These are phyloP conservation scores for Ornithoptera priamus DNA, from an alignment of 2,888 invertebrate genomes.

Conservation along the genomic window DNA sequence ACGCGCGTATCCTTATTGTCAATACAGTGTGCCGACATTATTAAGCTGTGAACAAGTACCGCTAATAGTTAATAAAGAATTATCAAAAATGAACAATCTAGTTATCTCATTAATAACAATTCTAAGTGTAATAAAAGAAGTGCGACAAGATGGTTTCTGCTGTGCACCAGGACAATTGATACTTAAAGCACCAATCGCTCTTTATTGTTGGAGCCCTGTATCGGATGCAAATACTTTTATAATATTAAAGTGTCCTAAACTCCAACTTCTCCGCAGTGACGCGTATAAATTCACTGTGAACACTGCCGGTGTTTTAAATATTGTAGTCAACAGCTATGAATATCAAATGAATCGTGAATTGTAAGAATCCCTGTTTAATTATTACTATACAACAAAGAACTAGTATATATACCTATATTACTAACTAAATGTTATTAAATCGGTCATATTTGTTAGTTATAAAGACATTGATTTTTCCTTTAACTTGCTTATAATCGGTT, in stretches of 20 bases:
- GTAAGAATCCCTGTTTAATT: not conserved
- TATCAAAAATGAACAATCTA: not conserved
- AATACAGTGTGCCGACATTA: too few species aligned
- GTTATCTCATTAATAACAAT: not conserved
- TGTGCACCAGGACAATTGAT: constrained; percentile 8
- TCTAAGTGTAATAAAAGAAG: not conserved
- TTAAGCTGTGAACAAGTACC: too few species aligned
- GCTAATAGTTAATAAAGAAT: too few species aligned
- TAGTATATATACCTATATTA: too few species aligned
- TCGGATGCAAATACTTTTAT: not conserved
- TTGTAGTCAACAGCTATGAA: not conserved
- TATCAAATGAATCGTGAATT: not conserved
- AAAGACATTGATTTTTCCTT: too few species aligned
- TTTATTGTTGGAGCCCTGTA: constrained; percentile 3
- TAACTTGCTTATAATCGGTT: too few species aligned
- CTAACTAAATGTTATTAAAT: too few species aligned
- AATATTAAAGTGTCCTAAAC: not conserved
- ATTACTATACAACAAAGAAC: too few species aligned
- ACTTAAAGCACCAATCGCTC: not conserved
- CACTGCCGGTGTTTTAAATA: not conserved
- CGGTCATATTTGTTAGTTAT: too few species aligned
- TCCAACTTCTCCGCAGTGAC: not conserved
- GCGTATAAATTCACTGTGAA: not conserved
- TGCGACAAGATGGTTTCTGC: not conserved
- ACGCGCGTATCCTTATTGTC: too few species aligned